Evolutionary conservation across 2,888 invertebrate species (phyloP).

Genomic region (Hecatera dysodea): DNA sequence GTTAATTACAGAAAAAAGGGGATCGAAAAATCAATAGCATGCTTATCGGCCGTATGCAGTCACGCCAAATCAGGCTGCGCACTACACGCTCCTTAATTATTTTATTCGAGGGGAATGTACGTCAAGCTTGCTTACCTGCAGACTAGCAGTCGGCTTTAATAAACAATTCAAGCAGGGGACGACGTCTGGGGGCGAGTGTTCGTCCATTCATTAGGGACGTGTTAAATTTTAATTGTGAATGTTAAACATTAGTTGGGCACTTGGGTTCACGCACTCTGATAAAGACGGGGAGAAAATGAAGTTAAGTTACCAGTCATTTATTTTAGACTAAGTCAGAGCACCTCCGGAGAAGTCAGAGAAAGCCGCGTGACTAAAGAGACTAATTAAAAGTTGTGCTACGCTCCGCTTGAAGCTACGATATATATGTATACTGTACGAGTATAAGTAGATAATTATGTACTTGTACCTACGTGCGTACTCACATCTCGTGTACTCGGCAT

Average conservation of each 20-base stretch:
- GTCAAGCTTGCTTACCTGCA: slow-evolving; percentile 22
- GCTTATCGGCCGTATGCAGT: slow-evolving; percentile 77
- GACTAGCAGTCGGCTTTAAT: slow-evolving; percentile 26
- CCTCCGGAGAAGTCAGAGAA: slow-evolving; percentile 61
- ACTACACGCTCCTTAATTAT: slow-evolving; percentile 68
- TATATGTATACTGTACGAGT: slow-evolving; percentile 17
- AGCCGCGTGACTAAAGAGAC: slow-evolving; percentile 69
- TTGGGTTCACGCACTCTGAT: slow-evolving; percentile 31
- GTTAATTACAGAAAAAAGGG: slow-evolving; percentile 68
- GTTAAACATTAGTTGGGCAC: slow-evolving; percentile 29
- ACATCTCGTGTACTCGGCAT: neutral
- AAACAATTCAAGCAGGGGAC: slow-evolving; percentile 47
- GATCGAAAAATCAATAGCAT: slow-evolving; percentile 78
- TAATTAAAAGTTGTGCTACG: slow-evolving; percentile 72
- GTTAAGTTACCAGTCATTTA: slow-evolving; percentile 66
- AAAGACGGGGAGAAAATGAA: slow-evolving; percentile 62
- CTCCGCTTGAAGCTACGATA: slow-evolving; percentile 45
- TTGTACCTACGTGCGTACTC: neutral
- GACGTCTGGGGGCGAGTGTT: slow-evolving; percentile 25
- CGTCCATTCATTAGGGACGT: slow-evolving; percentile 25
- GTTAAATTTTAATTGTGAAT: slow-evolving; percentile 36
- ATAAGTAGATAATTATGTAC: neutral
- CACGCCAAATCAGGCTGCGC: slow-evolving; percentile 73
- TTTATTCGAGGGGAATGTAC: slow-evolving; percentile 55
- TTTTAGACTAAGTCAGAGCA: slow-evolving; percentile 58